Evolutionary conservation across 2,888 invertebrate genomes (phyloP).

Genomic region (Megastigmus dorsalis): DNA sequence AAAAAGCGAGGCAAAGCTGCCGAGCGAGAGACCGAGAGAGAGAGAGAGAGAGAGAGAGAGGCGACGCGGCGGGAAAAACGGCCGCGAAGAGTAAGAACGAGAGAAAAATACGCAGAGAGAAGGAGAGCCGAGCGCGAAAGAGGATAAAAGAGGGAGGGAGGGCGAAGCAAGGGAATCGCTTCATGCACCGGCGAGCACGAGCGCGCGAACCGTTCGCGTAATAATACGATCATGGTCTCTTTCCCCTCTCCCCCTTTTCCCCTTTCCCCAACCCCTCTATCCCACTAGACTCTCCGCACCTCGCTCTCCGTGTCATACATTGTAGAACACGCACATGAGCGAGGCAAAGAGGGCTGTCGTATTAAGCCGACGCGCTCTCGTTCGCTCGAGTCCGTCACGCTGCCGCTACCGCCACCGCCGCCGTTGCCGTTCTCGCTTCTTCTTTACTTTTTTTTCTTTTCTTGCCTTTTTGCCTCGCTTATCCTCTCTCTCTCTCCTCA

Average conservation of each 20-base stretch:
- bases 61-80: conserved; percentile 16
- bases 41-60: conserved; percentile 14
- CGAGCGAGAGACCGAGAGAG: conserved; percentile 6
- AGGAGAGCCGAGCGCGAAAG: no score
- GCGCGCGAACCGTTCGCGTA: conserved; percentile 59
- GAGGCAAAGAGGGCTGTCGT: conserved; percentile 26
- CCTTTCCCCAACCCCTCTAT: conserved; percentile 39
- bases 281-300: conserved; percentile 36
- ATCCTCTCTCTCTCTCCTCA: conserved; percentile 32
- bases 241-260: conserved; percentile 43
- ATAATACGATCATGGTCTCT: conserved; percentile 65
- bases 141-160: conserved; percentile 10
- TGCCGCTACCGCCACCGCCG: not conserved
- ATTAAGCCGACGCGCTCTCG: conserved; percentile 42
- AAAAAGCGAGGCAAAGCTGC: not conserved
- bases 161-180: conserved; percentile 52
- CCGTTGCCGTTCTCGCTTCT: no score
- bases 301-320: conserved; percentile 41
- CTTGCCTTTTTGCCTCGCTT: conserved; percentile 24
- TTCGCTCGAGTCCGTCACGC: conserved; percentile 34
- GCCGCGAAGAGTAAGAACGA: not conserved
- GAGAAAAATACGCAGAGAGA: conserved; percentile 17
- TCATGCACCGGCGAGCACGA: conserved; percentile 69
- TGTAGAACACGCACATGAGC: conserved; percentile 35
- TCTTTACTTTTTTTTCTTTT: conserved; percentile 23